Evolutionary conservation across 92 coral and sea anemone species (phyloP).

Genomic region (Phenganax subtilis): DNA sequence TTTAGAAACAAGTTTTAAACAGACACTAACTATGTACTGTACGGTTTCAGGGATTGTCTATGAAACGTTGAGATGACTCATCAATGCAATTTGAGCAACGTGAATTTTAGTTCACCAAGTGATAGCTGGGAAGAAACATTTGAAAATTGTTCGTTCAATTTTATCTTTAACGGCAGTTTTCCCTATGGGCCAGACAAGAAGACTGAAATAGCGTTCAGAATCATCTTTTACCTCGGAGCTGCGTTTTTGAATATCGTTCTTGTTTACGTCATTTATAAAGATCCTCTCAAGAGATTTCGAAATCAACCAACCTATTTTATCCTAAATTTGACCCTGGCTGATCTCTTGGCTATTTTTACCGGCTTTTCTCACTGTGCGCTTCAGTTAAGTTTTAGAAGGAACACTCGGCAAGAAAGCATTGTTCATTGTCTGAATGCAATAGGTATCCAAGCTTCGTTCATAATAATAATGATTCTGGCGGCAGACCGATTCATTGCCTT

Average conservation of each 20-base stretch:
- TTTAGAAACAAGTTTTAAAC: too few species aligned
- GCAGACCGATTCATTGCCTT: conserved; percentile 18
- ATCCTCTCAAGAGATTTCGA: conserved; percentile 23
- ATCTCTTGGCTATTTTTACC: not conserved
- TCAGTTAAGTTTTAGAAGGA: not conserved
- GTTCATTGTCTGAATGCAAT: conserved; percentile 6
- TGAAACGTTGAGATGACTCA: too few species aligned
- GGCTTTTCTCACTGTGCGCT: not conserved
- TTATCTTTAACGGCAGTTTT: too few species aligned
- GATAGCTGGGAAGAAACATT: too few species aligned
- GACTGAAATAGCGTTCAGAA: conserved; percentile 10
- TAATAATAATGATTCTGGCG: conserved; percentile 24
- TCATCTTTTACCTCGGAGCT: conserved; percentile 11
- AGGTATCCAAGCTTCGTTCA: conserved; percentile 19
- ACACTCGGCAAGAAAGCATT: not conserved
- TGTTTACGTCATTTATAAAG: conserved; percentile 15
- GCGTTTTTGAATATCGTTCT: not conserved
- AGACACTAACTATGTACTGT: too few species aligned
- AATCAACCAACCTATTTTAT: conserved; percentile 10
- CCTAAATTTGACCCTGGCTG: not conserved
- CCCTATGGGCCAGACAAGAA: not conserved
- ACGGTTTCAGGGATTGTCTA: too few species aligned
- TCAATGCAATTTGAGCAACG: too few species aligned
- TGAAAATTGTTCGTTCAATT: too few species aligned
- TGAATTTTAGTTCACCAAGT: too few species aligned